Conservation (phyloP, 1,140 invertebrate species). For the Drosophila mayri region DNA sequence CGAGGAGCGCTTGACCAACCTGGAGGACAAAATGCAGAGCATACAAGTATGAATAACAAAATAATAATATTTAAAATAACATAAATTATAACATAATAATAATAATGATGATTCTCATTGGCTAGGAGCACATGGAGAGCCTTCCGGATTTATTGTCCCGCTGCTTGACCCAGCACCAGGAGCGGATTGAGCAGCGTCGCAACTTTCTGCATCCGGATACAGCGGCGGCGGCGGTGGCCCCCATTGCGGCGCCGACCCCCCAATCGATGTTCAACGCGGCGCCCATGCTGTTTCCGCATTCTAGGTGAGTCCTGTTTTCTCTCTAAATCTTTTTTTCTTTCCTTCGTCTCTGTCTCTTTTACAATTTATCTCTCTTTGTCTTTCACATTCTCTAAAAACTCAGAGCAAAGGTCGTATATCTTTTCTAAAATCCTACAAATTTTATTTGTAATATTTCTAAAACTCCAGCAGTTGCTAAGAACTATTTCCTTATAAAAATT, state of each 20-base stretch:
- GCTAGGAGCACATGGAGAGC: conserved; percentile 88
- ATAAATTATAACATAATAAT: background rate
- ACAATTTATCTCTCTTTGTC: conserved; percentile 8
- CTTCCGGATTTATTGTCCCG: conserved; percentile 93
- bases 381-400: conserved; percentile 9
- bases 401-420: background rate
- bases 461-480: background rate
- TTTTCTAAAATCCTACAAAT: background rate
- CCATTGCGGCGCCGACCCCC: conserved; percentile 77
- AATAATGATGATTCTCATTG: background rate
- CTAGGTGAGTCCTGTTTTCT: conserved; percentile 72
- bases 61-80: too few species aligned
- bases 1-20: conserved; percentile 93
- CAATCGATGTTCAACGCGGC: conserved; percentile 84
- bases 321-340: conserved; percentile 23
- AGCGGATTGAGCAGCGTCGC: conserved; percentile 89
- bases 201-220: conserved; percentile 95
- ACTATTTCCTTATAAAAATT: background rate
- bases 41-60: conserved; percentile 87
- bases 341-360: conserved; percentile 16
- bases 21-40: conserved; percentile 94
- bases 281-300: conserved; percentile 85
- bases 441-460: background rate
- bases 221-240: conserved; percentile 86
- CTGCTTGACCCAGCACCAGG: conserved; percentile 89